Evolutionary conservation across 1,140 invertebrate genomes (phyloP).

Genomic region (Zophobas atratus): DNA sequence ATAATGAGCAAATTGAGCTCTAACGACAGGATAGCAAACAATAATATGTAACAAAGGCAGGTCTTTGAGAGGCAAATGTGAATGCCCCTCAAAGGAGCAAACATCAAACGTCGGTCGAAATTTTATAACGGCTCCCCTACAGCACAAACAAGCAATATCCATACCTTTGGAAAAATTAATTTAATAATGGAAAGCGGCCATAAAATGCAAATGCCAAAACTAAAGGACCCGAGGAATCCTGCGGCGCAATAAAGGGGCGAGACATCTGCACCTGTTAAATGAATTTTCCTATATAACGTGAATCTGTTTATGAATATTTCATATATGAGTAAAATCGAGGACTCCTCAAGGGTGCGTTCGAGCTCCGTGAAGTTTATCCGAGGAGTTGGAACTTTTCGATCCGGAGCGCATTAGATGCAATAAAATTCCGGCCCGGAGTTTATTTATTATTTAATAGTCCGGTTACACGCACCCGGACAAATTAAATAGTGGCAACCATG

Average conservation of each 20-base stretch:
- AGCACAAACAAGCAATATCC: constrained; percentile 31
- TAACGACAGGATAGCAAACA: background rate
- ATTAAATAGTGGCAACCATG: constrained; percentile 41
- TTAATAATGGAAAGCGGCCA: constrained; percentile 31
- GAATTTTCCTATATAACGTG: constrained; percentile 35
- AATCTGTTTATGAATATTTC: constrained; percentile 43
- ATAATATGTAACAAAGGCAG: background rate
- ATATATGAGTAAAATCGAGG: constrained; percentile 30
- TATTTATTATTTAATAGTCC: constrained; percentile 30
- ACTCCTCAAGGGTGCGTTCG: constrained; percentile 6
- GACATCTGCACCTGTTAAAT: constrained; percentile 40
- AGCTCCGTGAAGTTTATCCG: background rate
- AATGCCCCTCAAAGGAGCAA: background rate
- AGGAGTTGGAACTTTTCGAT: background rate
- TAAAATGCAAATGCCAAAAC: constrained; percentile 31
- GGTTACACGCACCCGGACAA: constrained; percentile 27
- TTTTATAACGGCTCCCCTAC: background rate
- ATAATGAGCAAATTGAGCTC: background rate
- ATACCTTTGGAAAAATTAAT: constrained; percentile 34
- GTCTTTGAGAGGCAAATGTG: background rate
- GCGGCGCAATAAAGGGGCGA: constrained; percentile 27
- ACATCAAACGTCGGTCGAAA: constrained; percentile 14
- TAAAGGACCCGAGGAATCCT: constrained; percentile 33
- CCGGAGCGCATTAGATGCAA: background rate
- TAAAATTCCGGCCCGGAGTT: constrained; percentile 16